Base-by-base conservation (phyloP, 2,797 vertebrate species). In the Podargus strigoides region DNA sequence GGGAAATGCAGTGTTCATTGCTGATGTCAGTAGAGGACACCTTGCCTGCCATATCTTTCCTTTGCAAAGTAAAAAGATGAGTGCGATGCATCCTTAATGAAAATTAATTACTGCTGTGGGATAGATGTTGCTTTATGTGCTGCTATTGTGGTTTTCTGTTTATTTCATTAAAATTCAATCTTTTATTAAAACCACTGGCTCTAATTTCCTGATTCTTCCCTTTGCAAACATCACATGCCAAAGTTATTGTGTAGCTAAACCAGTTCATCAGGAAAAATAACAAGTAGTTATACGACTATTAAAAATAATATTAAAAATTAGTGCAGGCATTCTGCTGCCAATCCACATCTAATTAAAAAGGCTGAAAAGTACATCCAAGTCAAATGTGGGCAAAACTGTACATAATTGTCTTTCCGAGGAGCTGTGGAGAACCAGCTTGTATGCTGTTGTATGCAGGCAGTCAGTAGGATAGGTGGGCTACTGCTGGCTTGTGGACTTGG, bases 201-300 rank as follows among this genome's bases (percentile, higher is more conserved):
- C 50, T 72, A 63, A 88, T 95, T 95, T 96, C 93, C 83, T 69
- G 85, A 46, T 86, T 88, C 42, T 90, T 89, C 42, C 36, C 14
- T 72, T 93, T 73, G 62, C 46, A 63, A 88, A 75, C 34, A 56
- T 47, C 5, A 2, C 75, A 81, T 81, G 66, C 30, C 39, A n/a
- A 72, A 79, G 34, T 66, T 90, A 47, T n/a, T 82, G 28, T 66
- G 47, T 84, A 52, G 76, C 32, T 93, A 74, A 93, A 69, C 55
- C 53, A 72, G 58, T 67, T 93, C 12, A 47, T 78, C 42, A 42
- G 28, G 34, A 64, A 81, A 37, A 75, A 12, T 37, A 16, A 16
- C 52, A 74, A 58, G 30, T 22, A 59, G 42, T 30, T 23, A 59
- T 82, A 76, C 22, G 67, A 44, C 47, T 93, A 41, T n/a, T 55